A percentile compares a stretch with the other conserved stretches of the same genome.
Evolutionary conservation across 53 echinoderm and acorn worm genomes (phyloP).

Genomic region (Stichopus horrens): DNA sequence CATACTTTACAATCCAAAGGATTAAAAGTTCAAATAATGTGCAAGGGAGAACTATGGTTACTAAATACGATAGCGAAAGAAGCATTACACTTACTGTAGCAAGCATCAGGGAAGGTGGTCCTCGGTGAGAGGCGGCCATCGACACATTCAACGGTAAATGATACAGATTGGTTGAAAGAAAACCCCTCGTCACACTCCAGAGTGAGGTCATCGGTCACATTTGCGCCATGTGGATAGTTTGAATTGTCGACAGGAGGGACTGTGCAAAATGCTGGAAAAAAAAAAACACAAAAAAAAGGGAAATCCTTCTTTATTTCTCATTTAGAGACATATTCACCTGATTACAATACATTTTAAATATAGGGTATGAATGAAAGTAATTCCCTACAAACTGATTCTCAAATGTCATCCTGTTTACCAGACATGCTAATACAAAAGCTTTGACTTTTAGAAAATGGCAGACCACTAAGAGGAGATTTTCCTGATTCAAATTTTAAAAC

Average conservation of each 20-base stretch:
- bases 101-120: not conserved
- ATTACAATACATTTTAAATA: too few relatives aligned
- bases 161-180: conserved; percentile 7
- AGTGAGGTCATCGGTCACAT: not conserved
- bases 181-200: conserved; percentile 2
- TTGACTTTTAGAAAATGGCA: not conserved
- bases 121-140: not conserved
- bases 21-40: too few relatives aligned
- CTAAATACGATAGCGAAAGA: too few relatives aligned
- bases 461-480: not conserved
- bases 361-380: too few relatives aligned
- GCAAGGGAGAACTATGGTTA: too few relatives aligned
- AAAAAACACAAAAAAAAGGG: not conserved
- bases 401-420: too few relatives aligned
- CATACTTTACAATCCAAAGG: too few relatives aligned
- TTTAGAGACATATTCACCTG: too few relatives aligned
- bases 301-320: too few relatives aligned
- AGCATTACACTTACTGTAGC: not conserved
- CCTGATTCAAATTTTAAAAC: not conserved
- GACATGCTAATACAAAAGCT: too few relatives aligned
- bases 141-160: not conserved
- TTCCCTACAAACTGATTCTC: too few relatives aligned
- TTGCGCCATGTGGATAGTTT: not conserved
- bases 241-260: conserved; percentile 20
- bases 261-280: not conserved